Percentiles rank a stretch among this genome's conserved stretches.
These are phyloP conservation scores for Hirtodrosophila trivittata DNA, from an alignment of 2,888 invertebrate species.

Conservation along the genomic window DNA sequence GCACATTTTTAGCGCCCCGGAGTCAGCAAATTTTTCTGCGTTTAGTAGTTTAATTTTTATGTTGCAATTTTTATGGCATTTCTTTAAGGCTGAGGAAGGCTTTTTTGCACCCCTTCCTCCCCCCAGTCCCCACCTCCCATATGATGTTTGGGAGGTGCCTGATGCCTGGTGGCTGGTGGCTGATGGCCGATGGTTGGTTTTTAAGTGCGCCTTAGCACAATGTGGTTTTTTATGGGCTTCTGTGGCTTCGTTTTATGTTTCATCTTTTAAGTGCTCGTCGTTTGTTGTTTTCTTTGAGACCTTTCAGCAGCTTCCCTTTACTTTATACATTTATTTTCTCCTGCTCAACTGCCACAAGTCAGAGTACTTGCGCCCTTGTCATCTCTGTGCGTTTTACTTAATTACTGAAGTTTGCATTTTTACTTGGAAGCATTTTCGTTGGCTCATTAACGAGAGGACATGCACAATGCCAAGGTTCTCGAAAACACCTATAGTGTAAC, in stretches of 20 bases:
- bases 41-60: constrained; percentile 78
- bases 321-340: constrained; percentile 11
- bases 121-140: constrained; percentile 31
- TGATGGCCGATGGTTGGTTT: constrained; percentile 23
- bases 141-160: constrained; percentile 29
- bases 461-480: constrained; percentile 4
- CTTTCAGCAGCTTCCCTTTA: constrained; percentile 51
- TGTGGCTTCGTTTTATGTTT: constrained; percentile 70
- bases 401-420: constrained; percentile 62
- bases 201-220: constrained; percentile 69
- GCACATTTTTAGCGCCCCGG: constrained; percentile 38
- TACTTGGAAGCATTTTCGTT: constrained; percentile 22
- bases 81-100: constrained; percentile 30
- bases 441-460: constrained; percentile 29
- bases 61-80: constrained; percentile 69
- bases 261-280: constrained; percentile 69
- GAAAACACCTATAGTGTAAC: too few relatives aligned
- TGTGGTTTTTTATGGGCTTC: constrained; percentile 73
- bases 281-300: constrained; percentile 50
- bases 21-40: constrained; percentile 60
- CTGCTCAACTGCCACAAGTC: neutral
- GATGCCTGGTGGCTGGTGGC: constrained; percentile 7
- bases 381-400: constrained; percentile 57
- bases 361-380: constrained; percentile 52
- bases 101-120: too few relatives aligned